Evolutionary conservation across 2,797 vertebrate genomes (phyloP), one percentile per base, ranked within the genome.

Genomic region (Syngnathus rostellatus): DNA sequence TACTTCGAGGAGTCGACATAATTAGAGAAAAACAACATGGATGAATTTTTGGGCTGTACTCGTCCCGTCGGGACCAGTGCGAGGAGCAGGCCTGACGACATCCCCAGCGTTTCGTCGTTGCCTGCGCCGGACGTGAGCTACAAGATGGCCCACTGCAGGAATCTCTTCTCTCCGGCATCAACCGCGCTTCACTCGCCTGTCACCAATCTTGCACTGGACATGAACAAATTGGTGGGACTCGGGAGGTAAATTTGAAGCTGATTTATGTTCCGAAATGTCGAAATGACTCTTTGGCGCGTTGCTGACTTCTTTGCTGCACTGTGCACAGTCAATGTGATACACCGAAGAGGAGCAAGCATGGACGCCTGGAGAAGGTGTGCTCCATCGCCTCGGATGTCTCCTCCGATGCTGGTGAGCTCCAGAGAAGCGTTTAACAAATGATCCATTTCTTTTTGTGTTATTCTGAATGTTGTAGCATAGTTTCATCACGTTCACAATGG

Each of bases 361-460:
- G 81, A n/a, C 77, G 75, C 7, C 82, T 91, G 0, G 82, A 88
- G 59, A 93, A 92, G 78, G 66, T 87, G 62, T 90, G 88, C 4
- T 94, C 94, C 3, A 91, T 92, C n/a, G 93, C 91, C 8, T 94
- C 95, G 0, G 95, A 95, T 78, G 85, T 83, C 50, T 93, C 93
- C 37, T 93, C 93, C 23, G 94, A 97, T 86, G 91, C 93, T 72
- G 95, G 95, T 97, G 72, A 90, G 89, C 21, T 41, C 6, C 12
- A 1, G 1, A 1, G 48, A 6, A 0, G 64, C 31, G 31, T 31
- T 31, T 4, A 31, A 31, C 31, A 31, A 31, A 31, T 31, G 31
- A 31, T 31, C 31, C 3, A 31, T 31, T 3, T 31, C 5, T 31
- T 31, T 31, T 2, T n/a, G 17, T 3, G 48, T n/a, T 50, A 19